Evolutionary conservation across 2,797 vertebrate species (phyloP).

Genomic region (Eulemur rubriventer): DNA sequence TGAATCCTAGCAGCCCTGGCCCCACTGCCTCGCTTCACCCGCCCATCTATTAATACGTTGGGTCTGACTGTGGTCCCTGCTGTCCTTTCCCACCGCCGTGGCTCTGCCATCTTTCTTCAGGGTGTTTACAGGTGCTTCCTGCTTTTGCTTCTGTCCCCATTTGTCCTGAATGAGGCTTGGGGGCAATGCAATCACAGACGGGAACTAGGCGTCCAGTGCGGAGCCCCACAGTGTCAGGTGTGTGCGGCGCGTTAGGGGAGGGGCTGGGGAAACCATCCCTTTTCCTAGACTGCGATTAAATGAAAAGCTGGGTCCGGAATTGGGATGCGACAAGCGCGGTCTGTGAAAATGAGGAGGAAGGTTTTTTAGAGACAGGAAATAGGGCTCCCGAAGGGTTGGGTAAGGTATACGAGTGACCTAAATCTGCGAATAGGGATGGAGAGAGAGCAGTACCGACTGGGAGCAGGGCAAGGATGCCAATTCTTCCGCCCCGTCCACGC

Average conservation of each 20-base stretch:
- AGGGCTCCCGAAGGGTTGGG: slow-evolving; percentile 27
- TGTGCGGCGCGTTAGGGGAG: not conserved
- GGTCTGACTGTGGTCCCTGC: not conserved
- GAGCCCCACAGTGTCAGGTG: not conserved
- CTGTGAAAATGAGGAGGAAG: not conserved
- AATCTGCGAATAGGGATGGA: slow-evolving; percentile 80
- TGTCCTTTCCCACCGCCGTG: not conserved
- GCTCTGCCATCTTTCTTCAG: not conserved
- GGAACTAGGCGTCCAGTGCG: too few species aligned
- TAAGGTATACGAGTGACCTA: slow-evolving; percentile 86
- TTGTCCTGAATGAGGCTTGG: not conserved
- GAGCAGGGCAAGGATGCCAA: slow-evolving; percentile 91
- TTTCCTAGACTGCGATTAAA: not conserved
- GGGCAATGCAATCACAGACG: not conserved
- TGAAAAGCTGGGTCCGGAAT: not conserved
- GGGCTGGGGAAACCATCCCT: not conserved
- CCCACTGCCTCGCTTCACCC: not conserved
- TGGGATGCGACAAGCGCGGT: not conserved
- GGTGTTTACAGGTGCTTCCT: not conserved
- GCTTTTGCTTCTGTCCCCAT: not conserved
- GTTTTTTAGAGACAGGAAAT: slow-evolving; percentile 23
- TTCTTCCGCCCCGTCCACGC: slow-evolving; percentile 93
- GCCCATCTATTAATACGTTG: not conserved
- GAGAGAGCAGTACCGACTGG: slow-evolving; percentile 77
- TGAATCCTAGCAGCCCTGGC: not conserved